Conservation (phyloP, 2,113 vertebrate species). For the Mastomys natalensis region DNA sequence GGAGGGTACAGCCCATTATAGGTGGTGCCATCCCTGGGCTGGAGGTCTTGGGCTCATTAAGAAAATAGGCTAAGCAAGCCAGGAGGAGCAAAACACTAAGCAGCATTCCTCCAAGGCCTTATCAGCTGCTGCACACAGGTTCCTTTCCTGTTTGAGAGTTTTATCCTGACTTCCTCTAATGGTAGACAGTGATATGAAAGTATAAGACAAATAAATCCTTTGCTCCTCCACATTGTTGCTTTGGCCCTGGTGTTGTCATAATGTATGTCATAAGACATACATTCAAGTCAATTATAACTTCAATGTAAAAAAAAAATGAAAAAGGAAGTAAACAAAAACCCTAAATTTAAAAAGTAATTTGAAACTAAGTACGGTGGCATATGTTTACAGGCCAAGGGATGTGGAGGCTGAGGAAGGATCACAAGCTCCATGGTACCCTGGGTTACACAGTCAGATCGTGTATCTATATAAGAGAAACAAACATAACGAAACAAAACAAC, state of each 20-base stretch:
- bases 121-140: not conserved
- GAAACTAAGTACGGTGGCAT: not conserved
- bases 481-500: not conserved
- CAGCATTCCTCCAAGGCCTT: not conserved
- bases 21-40: not conserved
- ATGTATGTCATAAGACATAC: not conserved
- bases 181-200: not conserved
- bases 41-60: not conserved
- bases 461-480: not conserved
- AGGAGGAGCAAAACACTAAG: not conserved
- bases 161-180: not conserved
- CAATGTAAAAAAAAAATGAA: not conserved
- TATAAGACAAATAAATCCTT: not conserved
- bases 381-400: accelerated
- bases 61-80: not conserved
- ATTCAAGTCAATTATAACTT: not conserved
- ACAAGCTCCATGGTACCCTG: not conserved
- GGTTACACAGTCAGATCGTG: not conserved
- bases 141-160: not conserved
- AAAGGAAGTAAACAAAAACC: not conserved
- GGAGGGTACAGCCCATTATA: not conserved
- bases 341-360: not conserved
- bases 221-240: not conserved
- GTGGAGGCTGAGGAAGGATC: not conserved
- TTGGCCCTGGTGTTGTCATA: not conserved